Base-by-base conservation (phyloP, 2,797 vertebrate genomes). In the Poeciliopsis paucimaculata region DNA sequence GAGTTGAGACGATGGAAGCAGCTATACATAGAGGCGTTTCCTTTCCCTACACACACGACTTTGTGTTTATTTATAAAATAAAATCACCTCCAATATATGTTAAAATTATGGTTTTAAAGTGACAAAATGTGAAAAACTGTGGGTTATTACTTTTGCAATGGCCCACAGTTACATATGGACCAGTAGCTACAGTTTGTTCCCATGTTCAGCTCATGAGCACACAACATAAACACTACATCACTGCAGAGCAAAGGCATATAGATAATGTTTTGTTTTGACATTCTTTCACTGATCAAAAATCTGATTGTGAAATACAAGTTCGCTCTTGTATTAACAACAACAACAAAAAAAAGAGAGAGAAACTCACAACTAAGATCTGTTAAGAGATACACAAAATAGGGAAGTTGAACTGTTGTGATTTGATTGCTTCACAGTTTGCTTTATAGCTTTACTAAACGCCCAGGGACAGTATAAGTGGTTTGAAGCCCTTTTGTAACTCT, bases 401-500 rank as follows among this genome's bases (percentile, higher is more conserved):
- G 82, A 90, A 87, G 78, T 87, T 1, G 41, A 18, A 72, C 26
- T 41, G 13, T 31, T 76, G 49, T 82, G 84, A 83, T 92, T 88
- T 82, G 18, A 34, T 60, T 36, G 49, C 13, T 78, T 62, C 26
- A 73, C 18, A 8, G 51, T 45, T 68, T 41, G 36, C 34, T 68
- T 68, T 41, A 26, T 12, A 23, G 62, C 20, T 88, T 85, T 85
- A 86, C 80, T 79, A 86, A 86, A 86, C 5, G 34, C 23, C n/a
- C 5, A 49, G 57, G 60, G n/a, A 73, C 41, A 26, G 57, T 5
- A 78, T 34, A 73, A 79, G 75, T 76, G 75, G 82, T 73, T 77
- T 77, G 79, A 79, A 84, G 36, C 20, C 41, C 41, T 71, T 26
- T 45, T 71, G 45, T 60, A 79, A 60, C 73, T 83, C 49, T 84